Base-by-base conservation (phyloP, 1,140 invertebrate species). In the Mya arenaria region DNA sequence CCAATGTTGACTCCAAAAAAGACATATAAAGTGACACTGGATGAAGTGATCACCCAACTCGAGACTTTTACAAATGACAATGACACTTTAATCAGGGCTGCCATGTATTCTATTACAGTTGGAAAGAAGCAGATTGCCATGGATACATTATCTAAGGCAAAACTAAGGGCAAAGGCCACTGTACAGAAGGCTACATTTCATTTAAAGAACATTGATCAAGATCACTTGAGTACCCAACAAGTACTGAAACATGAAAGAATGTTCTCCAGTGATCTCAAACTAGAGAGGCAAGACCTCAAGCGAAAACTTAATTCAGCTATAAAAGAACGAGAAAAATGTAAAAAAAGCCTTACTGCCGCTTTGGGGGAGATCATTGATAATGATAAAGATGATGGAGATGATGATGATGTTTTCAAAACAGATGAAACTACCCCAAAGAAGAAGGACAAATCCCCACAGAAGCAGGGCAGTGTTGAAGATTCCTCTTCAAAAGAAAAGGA, bases 21-120 rank as follows among this genome's bases (percentile, higher is more conserved):
- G 28, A 60, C 56, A 60, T 19, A 60, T 60, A 60, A 60, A 60
- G 56, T 60, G 56, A 60, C 56, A 60, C 56, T 60, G 56, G 56
- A 60, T 60, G 56, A 60, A 25, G 56, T 60, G 25, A 60, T 60
- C 15, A 60, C 56, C 13, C 13, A 13, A 60, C 56, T 13, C 15
- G 56, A 60, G 56, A 60, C 56, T 25, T 60, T 60, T 60, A 60
- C 23, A 13, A 13, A 60, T 60, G 56, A 60, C 56, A 60, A 60
- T 60, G 56, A 60, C 28, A 60, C 56, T 60, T 25, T 19, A 15
- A 15, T 60, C 23, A 60, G 56, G 56, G 56, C 56, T 60, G 56
- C 56, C 56, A 60, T 60, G 56, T 60, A 10, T 60, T 17, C 25
- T 19, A 60, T 60, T 25, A 60, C 56, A 60, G 56, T 25, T 60